Conservation (phyloP, 2,888 invertebrate species). For the Creontiades dilutus region DNA sequence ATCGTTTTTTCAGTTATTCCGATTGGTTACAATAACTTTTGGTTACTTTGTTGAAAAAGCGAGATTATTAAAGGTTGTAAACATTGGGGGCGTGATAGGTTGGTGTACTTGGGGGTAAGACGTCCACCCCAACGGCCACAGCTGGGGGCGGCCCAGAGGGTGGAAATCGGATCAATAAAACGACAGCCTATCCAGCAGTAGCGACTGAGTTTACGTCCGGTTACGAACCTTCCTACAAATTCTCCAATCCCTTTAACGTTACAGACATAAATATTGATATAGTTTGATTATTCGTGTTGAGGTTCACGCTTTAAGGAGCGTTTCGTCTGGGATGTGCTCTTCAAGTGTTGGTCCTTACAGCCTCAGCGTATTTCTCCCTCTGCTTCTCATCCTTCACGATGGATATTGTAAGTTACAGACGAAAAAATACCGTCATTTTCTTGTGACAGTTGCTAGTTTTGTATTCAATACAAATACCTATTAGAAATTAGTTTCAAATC, state of each 20-base stretch:
- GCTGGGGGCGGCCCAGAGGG: not conserved
- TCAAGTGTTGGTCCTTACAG: not conserved
- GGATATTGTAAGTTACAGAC: not conserved
- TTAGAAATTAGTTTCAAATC: no score
- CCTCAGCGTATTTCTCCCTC: not conserved
- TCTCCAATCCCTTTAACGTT: not conserved
- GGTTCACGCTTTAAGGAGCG: not conserved
- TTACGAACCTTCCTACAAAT: not conserved
- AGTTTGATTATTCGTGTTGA: not conserved
- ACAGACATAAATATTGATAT: not conserved
- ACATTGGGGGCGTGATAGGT: not conserved
- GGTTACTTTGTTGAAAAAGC: no score
- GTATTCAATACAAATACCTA: no score
- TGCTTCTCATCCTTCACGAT: not conserved
- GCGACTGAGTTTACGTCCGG: not conserved
- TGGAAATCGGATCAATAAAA: slow-evolving; percentile 7
- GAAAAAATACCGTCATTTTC: not conserved
- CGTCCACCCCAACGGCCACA: not conserved
- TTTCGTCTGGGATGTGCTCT: not conserved
- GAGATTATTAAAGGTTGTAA: no score
- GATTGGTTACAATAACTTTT: no score
- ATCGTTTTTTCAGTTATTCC: no score
- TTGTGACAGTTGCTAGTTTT: not conserved
- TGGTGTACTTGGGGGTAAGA: not conserved
- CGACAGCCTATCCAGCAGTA: not conserved